Conservation (phyloP, 2,113 vertebrate genomes). For the Rhizomys pruinosus region DNA sequence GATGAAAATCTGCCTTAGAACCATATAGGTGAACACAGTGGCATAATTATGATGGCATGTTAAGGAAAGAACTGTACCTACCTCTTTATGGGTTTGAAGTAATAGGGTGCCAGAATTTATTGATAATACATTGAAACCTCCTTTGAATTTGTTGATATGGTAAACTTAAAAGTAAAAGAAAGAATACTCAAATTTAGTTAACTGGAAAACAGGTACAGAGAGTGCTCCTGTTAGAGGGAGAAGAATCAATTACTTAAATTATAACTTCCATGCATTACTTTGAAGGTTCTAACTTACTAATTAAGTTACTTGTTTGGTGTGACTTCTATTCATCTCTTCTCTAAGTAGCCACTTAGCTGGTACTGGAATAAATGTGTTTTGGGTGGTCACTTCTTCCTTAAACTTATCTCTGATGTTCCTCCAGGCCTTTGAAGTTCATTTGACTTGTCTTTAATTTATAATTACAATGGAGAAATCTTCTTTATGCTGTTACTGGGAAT, state of each 20-base stretch:
- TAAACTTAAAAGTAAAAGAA: neutral
- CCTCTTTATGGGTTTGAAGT: neutral
- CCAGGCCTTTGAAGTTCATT: neutral
- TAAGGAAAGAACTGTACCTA: neutral
- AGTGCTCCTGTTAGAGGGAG: neutral
- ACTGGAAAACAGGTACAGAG: neutral
- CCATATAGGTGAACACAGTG: neutral
- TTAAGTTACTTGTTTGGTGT: neutral
- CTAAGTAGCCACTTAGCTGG: neutral
- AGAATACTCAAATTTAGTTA: neutral
- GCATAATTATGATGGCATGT: neutral
- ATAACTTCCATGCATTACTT: neutral
- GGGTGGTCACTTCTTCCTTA: neutral
- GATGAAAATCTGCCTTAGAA: neutral
- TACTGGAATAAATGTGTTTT: neutral
- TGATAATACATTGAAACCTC: neutral
- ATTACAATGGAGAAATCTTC: neutral
- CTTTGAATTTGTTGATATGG: neutral
- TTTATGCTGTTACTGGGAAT: neutral
- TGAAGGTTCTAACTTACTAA: neutral
- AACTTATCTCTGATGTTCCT: neutral
- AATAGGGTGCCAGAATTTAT: neutral
- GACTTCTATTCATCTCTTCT: rapidly evolving
- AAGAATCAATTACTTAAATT: slow-evolving; percentile 13
- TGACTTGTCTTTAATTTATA: neutral